Evolutionary conservation across 2,888 invertebrate genomes (phyloP).

Genomic region (Apamea epomidion): DNA sequence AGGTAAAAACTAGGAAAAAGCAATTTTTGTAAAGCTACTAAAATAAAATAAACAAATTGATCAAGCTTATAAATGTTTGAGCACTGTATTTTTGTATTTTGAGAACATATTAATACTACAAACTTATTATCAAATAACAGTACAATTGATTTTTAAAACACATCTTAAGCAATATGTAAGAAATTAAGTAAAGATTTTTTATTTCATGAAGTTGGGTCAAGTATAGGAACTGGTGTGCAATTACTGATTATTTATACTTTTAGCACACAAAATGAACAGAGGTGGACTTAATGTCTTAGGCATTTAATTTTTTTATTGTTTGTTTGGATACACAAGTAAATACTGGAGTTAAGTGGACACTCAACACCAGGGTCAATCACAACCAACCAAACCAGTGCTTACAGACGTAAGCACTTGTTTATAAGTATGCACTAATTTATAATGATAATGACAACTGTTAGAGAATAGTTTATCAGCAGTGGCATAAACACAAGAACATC

Average conservation of each 20-base stretch:
- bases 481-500: not conserved
- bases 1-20: not conserved
- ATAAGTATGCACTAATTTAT: not conserved
- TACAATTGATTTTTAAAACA: not conserved
- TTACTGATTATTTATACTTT: not conserved
- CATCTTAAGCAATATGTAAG: too few species aligned
- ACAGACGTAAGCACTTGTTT: not conserved
- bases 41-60: slow-evolving; percentile 2
- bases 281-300: not conserved
- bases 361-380: too few species aligned
- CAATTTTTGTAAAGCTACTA: not conserved
- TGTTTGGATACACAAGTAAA: slow-evolving; percentile 5
- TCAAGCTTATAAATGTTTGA: not conserved
- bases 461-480: not conserved
- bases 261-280: not conserved
- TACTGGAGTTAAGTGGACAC: not conserved
- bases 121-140: not conserved
- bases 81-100: not conserved
- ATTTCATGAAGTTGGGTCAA: not conserved
- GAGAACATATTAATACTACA: not conserved
- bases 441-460: not conserved
- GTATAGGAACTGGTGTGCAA: not conserved
- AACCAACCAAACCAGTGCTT: too few species aligned
- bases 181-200: too few species aligned
- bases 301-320: slow-evolving; percentile 12